phyloP scores from a whole-genome alignment of 2,113 vertebrate genomes.

The Malurus cyaneus region DNA sequence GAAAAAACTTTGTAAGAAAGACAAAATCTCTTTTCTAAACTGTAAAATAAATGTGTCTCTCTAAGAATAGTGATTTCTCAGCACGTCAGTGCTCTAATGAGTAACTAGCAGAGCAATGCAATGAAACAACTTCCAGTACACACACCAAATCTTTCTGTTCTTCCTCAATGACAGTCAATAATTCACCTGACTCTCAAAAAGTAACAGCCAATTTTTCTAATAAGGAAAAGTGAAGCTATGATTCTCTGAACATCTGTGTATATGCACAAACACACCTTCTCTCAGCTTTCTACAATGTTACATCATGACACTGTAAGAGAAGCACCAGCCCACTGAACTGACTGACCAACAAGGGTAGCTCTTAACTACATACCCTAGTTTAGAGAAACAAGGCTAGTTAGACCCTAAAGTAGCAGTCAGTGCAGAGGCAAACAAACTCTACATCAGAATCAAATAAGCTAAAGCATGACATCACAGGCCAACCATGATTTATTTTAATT shows the following conservation, averaged over 20 bases:
- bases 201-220: background rate
- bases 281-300: background rate
- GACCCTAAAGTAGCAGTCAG: background rate
- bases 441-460: background rate
- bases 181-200: background rate
- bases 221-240: accelerated
- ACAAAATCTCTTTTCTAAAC: background rate
- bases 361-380: background rate
- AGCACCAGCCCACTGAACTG: background rate
- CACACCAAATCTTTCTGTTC: background rate
- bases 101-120: background rate
- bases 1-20: background rate
- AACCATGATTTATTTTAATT: background rate
- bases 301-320: background rate
- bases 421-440: background rate
- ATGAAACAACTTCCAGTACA: background rate
- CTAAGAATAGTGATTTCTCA: background rate
- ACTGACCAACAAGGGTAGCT: background rate
- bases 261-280: background rate
- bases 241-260: background rate
- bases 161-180: background rate
- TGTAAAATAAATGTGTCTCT: background rate
- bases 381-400: background rate
- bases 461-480: background rate
- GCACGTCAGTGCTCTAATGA: background rate